Evolutionary conservation across 2,888 invertebrate species (phyloP).

Genomic region (Xanthorhoe spadicearia): DNA sequence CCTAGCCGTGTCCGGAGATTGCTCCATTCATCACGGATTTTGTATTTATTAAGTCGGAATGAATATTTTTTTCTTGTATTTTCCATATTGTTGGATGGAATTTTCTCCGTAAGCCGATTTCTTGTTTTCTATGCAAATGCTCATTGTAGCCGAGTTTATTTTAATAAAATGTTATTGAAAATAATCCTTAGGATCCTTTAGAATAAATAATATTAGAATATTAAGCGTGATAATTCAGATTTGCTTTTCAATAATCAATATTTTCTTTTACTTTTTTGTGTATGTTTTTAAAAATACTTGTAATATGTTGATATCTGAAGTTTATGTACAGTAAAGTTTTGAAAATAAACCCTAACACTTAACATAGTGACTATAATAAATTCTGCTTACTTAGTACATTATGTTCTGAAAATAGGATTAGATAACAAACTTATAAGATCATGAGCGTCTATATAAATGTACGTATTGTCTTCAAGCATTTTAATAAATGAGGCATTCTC

Average conservation of each 20-base stretch:
- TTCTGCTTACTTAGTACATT: no score
- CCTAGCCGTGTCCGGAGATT: conserved; percentile 11
- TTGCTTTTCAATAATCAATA: not conserved
- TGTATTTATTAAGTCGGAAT: conserved; percentile 26
- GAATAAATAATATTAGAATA: not conserved
- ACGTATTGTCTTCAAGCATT: no score
- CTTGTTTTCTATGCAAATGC: conserved; percentile 6
- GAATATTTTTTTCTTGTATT: conserved; percentile 22
- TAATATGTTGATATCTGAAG: no score
- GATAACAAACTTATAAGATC: no score
- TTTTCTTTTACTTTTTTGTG: no score
- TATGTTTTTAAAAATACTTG: no score
- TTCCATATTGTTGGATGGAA: conserved; percentile 20
- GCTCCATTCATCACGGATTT: conserved; percentile 26
- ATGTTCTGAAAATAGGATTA: no score
- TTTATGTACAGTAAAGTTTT: no score
- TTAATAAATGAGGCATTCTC: no score
- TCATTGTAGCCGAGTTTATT: not conserved
- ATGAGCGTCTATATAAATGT: no score
- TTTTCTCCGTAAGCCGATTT: conserved; percentile 12
- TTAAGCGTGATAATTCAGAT: not conserved
- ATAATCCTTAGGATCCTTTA: not conserved
- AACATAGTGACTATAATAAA: no score
- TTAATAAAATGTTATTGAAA: not conserved
- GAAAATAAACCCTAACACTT: no score